Percentiles rank a stretch among this genome's conserved stretches.
phyloP scores from a whole-genome alignment of 2,888 invertebrate species.

The Brenthis hecate region DNA sequence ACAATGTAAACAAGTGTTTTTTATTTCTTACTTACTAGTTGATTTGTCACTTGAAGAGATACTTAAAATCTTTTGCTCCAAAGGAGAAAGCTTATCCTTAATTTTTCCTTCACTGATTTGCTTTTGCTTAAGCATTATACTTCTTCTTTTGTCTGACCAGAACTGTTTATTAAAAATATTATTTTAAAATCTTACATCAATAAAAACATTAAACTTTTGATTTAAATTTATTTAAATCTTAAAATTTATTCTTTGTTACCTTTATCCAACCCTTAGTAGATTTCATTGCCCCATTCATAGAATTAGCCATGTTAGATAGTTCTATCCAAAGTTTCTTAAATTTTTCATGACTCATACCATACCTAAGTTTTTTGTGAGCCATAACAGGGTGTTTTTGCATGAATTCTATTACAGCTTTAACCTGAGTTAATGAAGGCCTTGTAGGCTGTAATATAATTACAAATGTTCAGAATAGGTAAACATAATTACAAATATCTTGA shows the following conservation, averaged over 20 bases:
- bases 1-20: background rate
- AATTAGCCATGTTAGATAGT: conserved; percentile 58
- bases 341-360: conserved; percentile 56
- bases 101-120: conserved; percentile 62
- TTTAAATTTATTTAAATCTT: conserved; percentile 3
- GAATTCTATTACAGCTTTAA: conserved; percentile 60
- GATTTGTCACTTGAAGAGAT: conserved; percentile 51
- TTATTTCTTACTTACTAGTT: conserved; percentile 43
- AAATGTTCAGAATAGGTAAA: background rate
- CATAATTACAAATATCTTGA: background rate
- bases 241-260: conserved; percentile 45
- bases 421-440: conserved; percentile 63
- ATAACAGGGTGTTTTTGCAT: conserved; percentile 67
- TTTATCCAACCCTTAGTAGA: conserved; percentile 70
- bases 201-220: background rate
- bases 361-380: conserved; percentile 57
- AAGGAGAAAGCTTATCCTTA: conserved; percentile 50
- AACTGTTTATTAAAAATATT: conserved; percentile 49
- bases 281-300: conserved; percentile 61
- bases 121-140: conserved; percentile 59
- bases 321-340: conserved; percentile 64
- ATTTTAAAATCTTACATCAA: background rate
- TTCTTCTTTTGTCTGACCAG: conserved; percentile 68
- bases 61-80: conserved; percentile 61
- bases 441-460: conserved; percentile 19